Conservation (phyloP, 2,113 vertebrate species). For the Corynorhinus townsendii region DNA sequence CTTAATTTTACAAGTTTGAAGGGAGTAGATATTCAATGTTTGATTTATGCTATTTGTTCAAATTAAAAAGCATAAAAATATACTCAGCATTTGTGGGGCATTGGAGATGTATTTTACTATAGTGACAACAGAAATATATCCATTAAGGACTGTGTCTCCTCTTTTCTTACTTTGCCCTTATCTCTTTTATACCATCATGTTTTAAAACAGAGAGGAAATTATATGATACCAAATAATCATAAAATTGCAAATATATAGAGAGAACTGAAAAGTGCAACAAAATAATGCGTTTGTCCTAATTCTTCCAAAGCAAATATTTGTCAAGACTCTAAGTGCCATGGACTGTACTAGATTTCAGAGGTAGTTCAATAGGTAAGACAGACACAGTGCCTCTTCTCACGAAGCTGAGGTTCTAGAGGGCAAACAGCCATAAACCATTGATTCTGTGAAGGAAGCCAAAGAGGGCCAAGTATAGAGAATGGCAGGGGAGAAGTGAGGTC, state of each 20-base stretch:
- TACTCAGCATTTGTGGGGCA: background rate
- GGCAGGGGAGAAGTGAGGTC: background rate
- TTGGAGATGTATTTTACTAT: background rate
- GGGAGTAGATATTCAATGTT: background rate
- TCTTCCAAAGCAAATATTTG: background rate
- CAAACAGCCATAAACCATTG: background rate
- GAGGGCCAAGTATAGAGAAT: background rate
- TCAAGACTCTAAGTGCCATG: background rate
- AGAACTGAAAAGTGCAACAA: background rate
- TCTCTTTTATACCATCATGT: background rate
- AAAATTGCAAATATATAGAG: background rate
- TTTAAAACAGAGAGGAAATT: background rate
- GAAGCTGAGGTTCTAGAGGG: background rate
- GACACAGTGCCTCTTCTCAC: background rate
- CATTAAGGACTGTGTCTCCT: background rate
- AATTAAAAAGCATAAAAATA: background rate
- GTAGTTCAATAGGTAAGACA: background rate
- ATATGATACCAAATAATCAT: background rate
- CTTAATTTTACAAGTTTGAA: conserved; percentile 11
- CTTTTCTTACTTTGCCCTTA: background rate
- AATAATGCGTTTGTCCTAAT: background rate
- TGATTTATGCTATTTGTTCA: background rate
- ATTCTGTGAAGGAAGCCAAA: background rate
- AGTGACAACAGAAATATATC: background rate
- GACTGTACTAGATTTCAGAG: background rate